These are phyloP conservation scores for Drosophila azteca DNA, from an alignment of 1,140 invertebrate species.

Conservation along the genomic window DNA sequence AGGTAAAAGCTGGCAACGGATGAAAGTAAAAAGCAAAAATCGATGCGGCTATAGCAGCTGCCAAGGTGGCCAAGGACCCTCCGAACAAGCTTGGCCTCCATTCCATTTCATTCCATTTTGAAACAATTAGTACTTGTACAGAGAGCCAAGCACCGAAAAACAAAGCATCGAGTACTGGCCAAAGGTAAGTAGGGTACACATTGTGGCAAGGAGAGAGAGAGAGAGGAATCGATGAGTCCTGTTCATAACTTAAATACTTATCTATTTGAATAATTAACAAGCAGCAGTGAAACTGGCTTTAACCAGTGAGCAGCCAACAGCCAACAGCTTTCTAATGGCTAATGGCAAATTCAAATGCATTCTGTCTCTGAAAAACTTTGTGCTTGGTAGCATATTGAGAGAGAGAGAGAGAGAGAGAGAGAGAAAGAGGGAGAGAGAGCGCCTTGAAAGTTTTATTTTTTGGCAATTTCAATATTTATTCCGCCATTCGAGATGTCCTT, in stretches of 20 bases:
- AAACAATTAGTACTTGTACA: constrained; percentile 38
- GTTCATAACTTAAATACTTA: constrained; percentile 14
- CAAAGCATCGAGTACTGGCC: constrained; percentile 18
- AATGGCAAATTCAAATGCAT: constrained; percentile 21
- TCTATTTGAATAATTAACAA: constrained; percentile 49
- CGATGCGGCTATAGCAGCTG: constrained; percentile 14
- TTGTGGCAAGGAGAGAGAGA: neutral
- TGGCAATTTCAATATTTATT: constrained; percentile 61
- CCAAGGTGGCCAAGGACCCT: constrained; percentile 19
- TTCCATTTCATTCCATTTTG: constrained; percentile 7
- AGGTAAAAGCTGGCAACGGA: constrained; percentile 31
- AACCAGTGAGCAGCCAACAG: constrained; percentile 7
- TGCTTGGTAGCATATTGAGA: constrained; percentile 48
- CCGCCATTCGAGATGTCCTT: constrained; percentile 53
- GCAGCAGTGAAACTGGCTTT: constrained; percentile 29
- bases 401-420: constrained; percentile 4
- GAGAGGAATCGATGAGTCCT: no score
- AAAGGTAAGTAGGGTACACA: constrained; percentile 2
- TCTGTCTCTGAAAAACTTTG: constrained; percentile 38
- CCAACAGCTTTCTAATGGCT: constrained; percentile 28
- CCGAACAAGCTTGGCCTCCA: constrained; percentile 26
- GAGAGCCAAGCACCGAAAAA: constrained; percentile 32
- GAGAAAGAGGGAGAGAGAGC: constrained; percentile 14
- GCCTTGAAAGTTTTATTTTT: constrained; percentile 52
- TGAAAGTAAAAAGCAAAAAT: constrained; percentile 34